Conservation (phyloP, 2,888 invertebrate genomes). For the Parascotia fuliginaria region DNA sequence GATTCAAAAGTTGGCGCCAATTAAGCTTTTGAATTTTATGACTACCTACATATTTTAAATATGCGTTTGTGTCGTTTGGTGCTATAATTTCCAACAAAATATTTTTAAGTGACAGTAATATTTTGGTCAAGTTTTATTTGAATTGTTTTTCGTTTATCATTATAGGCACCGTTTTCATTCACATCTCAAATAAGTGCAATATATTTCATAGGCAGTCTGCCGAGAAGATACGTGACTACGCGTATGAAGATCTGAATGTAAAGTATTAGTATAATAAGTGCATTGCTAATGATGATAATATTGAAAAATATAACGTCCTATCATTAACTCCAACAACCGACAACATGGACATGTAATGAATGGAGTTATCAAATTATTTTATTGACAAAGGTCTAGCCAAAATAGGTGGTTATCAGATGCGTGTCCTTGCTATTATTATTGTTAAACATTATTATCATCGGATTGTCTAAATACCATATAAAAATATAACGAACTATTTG, state of each 20-base stretch:
- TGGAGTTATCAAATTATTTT: background rate
- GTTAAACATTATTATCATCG: no score
- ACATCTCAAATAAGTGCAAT: conserved; percentile 22
- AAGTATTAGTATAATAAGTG: conserved; percentile 20
- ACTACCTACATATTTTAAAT: no score
- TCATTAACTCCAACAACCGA: no score
- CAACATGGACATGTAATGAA: no score
- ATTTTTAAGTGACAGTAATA: background rate
- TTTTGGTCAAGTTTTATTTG: conserved; percentile 1
- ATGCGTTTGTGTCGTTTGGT: conserved; percentile 28
- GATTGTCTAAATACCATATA: no score
- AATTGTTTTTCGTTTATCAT: conserved; percentile 7
- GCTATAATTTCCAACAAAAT: conserved; percentile 28
- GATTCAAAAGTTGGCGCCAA: no score
- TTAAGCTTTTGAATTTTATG: no score
- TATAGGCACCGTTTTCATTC: no score
- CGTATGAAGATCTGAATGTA: conserved; percentile 30
- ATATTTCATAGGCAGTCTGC: conserved; percentile 10
- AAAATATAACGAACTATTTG: no score
- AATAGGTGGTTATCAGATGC: no score
- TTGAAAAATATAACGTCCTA: conserved; percentile 1
- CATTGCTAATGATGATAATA: conserved; percentile 5
- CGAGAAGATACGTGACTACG: background rate
- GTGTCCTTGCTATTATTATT: no score
- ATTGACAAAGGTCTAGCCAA: background rate